A percentile compares a stretch with the other conserved stretches of the same genome.
Evolutionary conservation across 2,113 vertebrate genomes (phyloP).

Genomic region (Dendrocopos noguchii): DNA sequence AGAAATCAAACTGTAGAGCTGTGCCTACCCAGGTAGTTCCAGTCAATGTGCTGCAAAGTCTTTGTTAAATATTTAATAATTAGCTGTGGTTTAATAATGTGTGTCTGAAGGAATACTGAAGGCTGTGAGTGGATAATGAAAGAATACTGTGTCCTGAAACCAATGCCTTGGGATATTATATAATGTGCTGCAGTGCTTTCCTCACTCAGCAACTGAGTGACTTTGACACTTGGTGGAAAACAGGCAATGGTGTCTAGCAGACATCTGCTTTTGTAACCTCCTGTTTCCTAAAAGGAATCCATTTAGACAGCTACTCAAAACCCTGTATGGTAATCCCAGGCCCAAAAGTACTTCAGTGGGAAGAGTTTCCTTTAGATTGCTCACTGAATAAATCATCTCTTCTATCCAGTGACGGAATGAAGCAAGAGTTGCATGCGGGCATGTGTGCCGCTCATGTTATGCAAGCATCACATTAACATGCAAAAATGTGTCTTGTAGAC

Average conservation of each 20-base stretch:
- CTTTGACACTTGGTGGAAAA: slow-evolving; percentile 13
- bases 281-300: slow-evolving; percentile 48
- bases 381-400: slow-evolving; percentile 55
- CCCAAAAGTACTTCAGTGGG: slow-evolving; percentile 42
- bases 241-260: neutral
- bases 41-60: neutral
- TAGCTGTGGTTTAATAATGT: slow-evolving; percentile 41
- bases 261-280: slow-evolving; percentile 44
- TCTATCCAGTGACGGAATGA: slow-evolving; percentile 41
- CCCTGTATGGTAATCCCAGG: neutral
- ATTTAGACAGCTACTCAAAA: slow-evolving; percentile 16
- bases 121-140: slow-evolving; percentile 20
- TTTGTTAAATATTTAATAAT: slow-evolving; percentile 63
- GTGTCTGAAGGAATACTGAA: slow-evolving; percentile 46
- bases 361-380: slow-evolving; percentile 47
- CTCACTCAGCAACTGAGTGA: neutral
- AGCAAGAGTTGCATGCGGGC: neutral
- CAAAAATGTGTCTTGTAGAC: neutral
- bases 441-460: neutral
- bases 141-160: slow-evolving; percentile 16
- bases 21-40: neutral
- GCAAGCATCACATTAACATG: neutral
- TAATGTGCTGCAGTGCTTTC: neutral
- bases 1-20: neutral
- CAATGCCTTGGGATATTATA: neutral